These are phyloP conservation scores for Anthoscopus minutus DNA, from an alignment of 2,113 vertebrate species.

Conservation along the genomic window DNA sequence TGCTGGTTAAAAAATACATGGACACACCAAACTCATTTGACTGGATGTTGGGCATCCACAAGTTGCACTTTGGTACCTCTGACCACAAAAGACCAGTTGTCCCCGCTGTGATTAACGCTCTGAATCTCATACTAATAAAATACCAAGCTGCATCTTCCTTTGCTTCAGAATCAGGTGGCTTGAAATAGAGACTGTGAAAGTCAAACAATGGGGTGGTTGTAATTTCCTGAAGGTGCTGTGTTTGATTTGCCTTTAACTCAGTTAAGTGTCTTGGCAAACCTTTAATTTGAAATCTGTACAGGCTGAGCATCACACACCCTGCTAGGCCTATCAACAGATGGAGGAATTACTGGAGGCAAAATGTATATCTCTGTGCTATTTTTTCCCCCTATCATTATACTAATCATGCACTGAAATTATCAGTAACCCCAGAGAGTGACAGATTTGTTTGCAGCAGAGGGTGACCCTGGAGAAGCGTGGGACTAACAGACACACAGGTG, in stretches of 20 bases:
- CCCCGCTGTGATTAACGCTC: not conserved
- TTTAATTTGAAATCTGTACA: constrained; percentile 13
- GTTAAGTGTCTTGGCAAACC: constrained; percentile 27
- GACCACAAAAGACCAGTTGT: not conserved
- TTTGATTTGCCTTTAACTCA: constrained; percentile 41
- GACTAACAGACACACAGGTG: not conserved
- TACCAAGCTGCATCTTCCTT: not conserved
- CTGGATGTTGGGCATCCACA: not conserved
- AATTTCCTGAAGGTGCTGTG: constrained; percentile 2
- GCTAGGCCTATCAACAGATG: constrained; percentile 45
- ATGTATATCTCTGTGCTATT: not conserved
- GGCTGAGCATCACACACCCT: constrained; percentile 24
- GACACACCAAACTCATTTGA: not conserved
- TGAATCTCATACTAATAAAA: not conserved
- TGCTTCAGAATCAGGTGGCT: not conserved
- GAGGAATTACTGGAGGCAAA: constrained; percentile 30
- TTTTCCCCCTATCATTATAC: not conserved
- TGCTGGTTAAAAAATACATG: not conserved
- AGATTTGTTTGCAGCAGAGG: not conserved
- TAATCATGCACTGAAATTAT: not conserved
- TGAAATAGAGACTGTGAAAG: not conserved
- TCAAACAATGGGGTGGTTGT: not conserved
- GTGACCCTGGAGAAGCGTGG: not conserved
- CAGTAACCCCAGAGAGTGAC: not conserved
- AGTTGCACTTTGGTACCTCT: not conserved